Evolutionary conservation across 1,140 invertebrate species (phyloP), one percentile per base, ranked within the genome.

Genomic region (Ridgeia piscesae): DNA sequence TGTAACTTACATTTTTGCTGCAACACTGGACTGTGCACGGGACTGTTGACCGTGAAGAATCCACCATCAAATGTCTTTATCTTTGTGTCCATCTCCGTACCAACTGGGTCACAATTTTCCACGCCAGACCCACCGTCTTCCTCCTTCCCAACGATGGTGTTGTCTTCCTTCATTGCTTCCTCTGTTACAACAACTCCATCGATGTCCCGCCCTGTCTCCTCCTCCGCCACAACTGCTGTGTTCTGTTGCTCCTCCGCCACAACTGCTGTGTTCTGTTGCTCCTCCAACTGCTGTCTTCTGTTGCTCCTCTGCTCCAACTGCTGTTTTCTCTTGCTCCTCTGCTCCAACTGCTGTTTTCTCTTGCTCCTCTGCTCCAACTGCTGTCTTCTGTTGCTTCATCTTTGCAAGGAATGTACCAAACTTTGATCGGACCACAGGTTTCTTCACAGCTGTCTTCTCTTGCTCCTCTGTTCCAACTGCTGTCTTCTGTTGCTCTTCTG

Each of bases 391-490:
- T 92, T 94, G 94, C 91, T 94, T 94, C 94, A 95, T 94, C 77
- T 95, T 94, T 14, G 94, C 94, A 33, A 94, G 92, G 93, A 95
- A 96, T 0, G 94, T 94, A n/a, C 95, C 95, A 95, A 96, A 96
- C 91, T 95, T 95, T 1, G 95, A 95, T 35, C 48, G 42, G 35
- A 31, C 94, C 34, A 89, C 92, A 35, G 94, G 92, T 88, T 95
- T 95, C n/a, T n/a, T n/a, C n/a, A n/a, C n/a, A n/a, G n/a, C n/a
- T n/a, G n/a, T n/a, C n/a, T n/a, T n/a, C n/a, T n/a, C n/a, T n/a
- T n/a, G n/a, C n/a, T n/a, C n/a, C n/a, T n/a, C n/a, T 31, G 27
- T 21, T 21, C 21, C n/a, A n/a, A n/a, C n/a, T n/a, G n/a, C n/a
- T n/a, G n/a, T n/a, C n/a, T n/a, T n/a, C n/a, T n/a, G n/a, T n/a